Evolutionary conservation across 2,888 invertebrate species (phyloP).

Genomic region (Lithosia quadra): DNA sequence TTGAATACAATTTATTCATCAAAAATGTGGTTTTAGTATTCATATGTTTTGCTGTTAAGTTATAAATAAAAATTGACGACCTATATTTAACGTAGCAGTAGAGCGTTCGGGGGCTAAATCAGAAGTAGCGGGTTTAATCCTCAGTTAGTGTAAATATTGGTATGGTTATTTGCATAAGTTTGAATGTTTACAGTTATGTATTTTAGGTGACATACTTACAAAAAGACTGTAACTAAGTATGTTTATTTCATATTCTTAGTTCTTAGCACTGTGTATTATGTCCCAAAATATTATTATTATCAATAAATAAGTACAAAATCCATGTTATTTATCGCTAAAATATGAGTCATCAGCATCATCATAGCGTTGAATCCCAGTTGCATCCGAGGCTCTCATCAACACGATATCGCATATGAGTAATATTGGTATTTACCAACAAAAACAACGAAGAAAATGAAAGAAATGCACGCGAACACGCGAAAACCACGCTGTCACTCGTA

Average conservation of each 20-base stretch:
- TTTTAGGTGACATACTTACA: too few species aligned
- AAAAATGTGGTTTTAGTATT: background rate
- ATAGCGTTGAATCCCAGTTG: background rate
- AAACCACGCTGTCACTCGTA: constrained; percentile 66
- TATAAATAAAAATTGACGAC: background rate
- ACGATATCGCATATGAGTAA: background rate
- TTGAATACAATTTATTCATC: constrained; percentile 16
- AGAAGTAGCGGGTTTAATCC: background rate
- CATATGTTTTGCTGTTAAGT: background rate
- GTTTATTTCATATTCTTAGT: background rate
- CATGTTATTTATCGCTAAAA: background rate
- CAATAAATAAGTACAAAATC: background rate
- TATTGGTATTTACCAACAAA: constrained; percentile 38
- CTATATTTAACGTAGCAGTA: background rate
- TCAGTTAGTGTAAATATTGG: background rate
- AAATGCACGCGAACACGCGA: constrained; percentile 51
- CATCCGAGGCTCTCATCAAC: background rate
- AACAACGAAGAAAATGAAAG: constrained; percentile 37
- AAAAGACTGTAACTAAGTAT: background rate
- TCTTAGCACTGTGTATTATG: background rate
- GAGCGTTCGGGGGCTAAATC: background rate
- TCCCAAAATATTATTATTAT: background rate
- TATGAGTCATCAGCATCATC: background rate
- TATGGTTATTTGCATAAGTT: too few species aligned
- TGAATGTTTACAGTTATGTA: background rate